Base-by-base conservation (phyloP, 1,140 invertebrate species). In the Oreohelix idahoensis region DNA sequence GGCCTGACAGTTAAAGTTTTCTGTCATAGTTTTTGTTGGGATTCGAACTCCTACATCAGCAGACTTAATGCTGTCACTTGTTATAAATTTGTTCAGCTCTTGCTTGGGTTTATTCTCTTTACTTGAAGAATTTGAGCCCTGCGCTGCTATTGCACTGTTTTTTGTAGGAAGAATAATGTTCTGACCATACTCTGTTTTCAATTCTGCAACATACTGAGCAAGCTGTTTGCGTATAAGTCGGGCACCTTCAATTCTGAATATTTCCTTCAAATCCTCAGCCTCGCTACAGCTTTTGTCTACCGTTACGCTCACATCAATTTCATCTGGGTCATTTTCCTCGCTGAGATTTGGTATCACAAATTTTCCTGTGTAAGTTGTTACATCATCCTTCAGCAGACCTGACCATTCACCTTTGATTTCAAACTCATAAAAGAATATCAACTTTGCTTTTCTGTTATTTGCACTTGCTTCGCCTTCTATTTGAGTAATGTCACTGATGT, bases 371-470 rank as follows among this genome's bases (percentile, higher is more conserved):
- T 89, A 89, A 53, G 90, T 89, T 53, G 88, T 91, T 23, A 88
- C 87, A 51, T 89, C 88, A 76, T 89, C 87, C 71, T 89, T 90
- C 53, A 91, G 83, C 39, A 87, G 87, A 71, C 96, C 98, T 90
- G 95, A 95, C 98, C 98, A 99, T 87, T 97, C 96, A 77, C 98
- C 93, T 84, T 96, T 95, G 66, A 99, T 94, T 86, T 89, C 95
- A 98, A 98, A 99, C 93, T 99, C 98, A 93, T 98, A 99, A 91
- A 99, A 99, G 92, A 99, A 99, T 92, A 99, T 99, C 79, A 99
- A 94, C 93, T 99, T 99, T 70, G 97, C 98, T 95, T 99, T 99
- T 86, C 99, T 95, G 93, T 99, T 99, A 93, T 99, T 99, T 5
- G 96, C 98, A 53, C 96, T 96, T 0, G 99, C 99, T 93, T 99